Conservation (phyloP, 2,797 vertebrate genomes). For the Pipistrellus pygmaeus region DNA sequence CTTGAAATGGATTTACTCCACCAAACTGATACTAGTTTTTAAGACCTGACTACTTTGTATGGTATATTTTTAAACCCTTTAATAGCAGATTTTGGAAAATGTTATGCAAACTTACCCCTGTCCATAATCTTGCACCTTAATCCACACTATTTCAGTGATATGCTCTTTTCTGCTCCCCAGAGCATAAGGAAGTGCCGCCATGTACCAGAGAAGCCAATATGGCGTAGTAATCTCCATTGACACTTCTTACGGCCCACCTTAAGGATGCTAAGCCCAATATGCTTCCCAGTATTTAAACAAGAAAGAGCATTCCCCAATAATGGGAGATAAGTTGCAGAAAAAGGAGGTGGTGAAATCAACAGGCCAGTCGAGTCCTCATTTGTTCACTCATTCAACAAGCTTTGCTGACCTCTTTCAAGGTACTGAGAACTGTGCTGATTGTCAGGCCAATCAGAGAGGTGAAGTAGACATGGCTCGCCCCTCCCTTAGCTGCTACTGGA, state of each 20-base stretch:
- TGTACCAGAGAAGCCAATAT: not conserved
- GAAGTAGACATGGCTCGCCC: not conserved
- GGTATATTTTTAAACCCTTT: conserved; percentile 11
- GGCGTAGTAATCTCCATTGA: not conserved
- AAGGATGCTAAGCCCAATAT: not conserved
- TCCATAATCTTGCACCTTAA: not conserved
- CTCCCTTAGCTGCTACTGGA: not conserved
- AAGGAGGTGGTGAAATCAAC: not conserved
- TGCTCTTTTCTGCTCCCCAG: not conserved
- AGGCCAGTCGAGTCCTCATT: not conserved
- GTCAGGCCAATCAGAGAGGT: not conserved
- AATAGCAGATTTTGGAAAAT: not conserved
- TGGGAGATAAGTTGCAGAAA: not conserved
- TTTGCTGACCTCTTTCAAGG: not conserved
- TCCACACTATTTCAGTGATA: not conserved
- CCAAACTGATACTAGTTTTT: not conserved
- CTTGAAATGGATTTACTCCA: conserved; percentile 10
- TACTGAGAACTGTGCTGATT: not conserved
- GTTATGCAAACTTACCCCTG: not conserved
- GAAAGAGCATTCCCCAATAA: conserved; percentile 1
- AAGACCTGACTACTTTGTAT: not conserved
- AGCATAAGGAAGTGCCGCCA: not conserved
- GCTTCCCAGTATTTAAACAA: not conserved
- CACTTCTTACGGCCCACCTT: not conserved
- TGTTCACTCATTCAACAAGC: not conserved